These are phyloP conservation scores for Kradibia gibbosae DNA, from an alignment of 1,140 invertebrate genomes.

Conservation along the genomic window DNA sequence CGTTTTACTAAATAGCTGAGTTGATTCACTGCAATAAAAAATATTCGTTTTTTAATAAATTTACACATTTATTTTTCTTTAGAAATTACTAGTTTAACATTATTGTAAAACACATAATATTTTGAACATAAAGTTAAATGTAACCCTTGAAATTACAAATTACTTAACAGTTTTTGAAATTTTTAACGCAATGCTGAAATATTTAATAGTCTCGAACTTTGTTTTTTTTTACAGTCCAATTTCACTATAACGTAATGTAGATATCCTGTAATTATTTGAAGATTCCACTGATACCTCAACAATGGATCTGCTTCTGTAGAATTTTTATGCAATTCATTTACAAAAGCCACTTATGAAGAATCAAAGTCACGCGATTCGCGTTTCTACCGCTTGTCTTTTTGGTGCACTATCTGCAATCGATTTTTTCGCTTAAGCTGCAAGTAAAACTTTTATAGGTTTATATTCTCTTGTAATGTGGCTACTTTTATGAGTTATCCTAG, in stretches of 20 bases:
- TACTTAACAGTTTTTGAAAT: too few species aligned
- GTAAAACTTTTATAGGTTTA: not conserved
- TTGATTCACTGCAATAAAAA: not conserved
- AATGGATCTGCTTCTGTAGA: not conserved
- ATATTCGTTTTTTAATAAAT: not conserved
- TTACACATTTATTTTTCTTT: too few species aligned
- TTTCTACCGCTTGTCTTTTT: slow-evolving; percentile 10
- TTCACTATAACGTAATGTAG: too few species aligned
- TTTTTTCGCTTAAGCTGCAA: not conserved
- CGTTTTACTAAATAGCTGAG: not conserved
- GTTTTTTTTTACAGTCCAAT: too few species aligned
- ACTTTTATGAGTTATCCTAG: not conserved
- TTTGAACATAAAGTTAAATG: too few species aligned
- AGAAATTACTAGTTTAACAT: too few species aligned
- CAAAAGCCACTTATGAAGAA: not conserved
- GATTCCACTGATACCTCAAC: not conserved
- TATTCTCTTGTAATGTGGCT: not conserved
- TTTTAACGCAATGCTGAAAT: too few species aligned
- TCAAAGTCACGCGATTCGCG: slow-evolving; percentile 19
- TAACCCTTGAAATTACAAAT: too few species aligned
- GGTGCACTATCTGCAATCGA: not conserved
- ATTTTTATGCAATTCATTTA: slow-evolving; percentile 6
- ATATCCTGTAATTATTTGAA: not conserved
- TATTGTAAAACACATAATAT: too few species aligned
- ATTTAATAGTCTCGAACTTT: too few species aligned